Evolutionary conservation across 2,888 invertebrate genomes (phyloP), one percentile per base, ranked within the genome.

Genomic region (Acanthosepion lycidas): DNA sequence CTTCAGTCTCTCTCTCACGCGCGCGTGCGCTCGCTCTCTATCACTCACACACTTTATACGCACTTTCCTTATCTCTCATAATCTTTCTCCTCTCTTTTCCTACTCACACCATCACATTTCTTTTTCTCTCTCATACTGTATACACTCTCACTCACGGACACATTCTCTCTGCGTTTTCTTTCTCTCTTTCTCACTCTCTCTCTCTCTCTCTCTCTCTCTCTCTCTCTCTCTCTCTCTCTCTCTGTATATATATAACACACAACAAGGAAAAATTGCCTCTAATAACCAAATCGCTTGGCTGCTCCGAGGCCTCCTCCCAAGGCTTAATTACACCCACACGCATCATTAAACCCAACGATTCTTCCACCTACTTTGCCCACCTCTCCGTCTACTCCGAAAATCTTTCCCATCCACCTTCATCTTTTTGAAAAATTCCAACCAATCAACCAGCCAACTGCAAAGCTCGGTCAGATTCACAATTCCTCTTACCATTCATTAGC

Each of bases 261-360:
- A 42, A 78, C 4, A 78, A 78, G 78, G 15, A 12, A n/a, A 15
- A 78, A 78, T 78, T n/a, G 78, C 12, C 78, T 78, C 12, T 78
- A 78, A 78, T 78, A 33, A 78, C 78, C 78, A 78, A 78, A 78
- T 78, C 78, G 78, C 78, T 78, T 78, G 78, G 78, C 33, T 33
- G 78, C 78, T 78, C n/a, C 78, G 12, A 33, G 78, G 78, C 9
- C 59, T 59, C 59, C 59, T 59, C 59, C 59, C 59, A 59, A 33
- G 78, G 78, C 78, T 78, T 78, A 78, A 78, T 78, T 78, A 78
- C 78, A 78, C 78, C n/a, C 78, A n/a, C n/a, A 78, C 78, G 78
- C 78, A n/a, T 78, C n/a, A 78, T 78, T 78, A 78, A 78, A n/a
- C 23, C 78, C 78, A 33, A n/a, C 78, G 15, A 78, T 78, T n/a